Percentiles rank a stretch among this genome's conserved stretches.
Conservation (phyloP, 2,113 vertebrate species). For the Syrrhaptes paradoxus region DNA sequence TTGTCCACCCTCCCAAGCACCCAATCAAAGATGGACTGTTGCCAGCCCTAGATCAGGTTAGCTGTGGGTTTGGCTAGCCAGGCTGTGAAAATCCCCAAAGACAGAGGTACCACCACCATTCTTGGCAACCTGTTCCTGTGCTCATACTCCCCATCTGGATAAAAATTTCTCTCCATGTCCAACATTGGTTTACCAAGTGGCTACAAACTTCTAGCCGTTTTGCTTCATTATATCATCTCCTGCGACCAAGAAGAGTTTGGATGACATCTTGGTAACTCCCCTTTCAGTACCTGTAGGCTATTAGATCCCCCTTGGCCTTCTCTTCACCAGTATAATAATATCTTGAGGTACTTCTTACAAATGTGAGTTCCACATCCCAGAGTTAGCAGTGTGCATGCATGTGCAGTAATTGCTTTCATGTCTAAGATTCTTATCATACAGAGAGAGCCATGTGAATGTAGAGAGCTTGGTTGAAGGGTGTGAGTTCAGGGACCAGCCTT, state of each 20-base stretch:
- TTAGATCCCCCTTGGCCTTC: neutral
- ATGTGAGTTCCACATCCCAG: neutral
- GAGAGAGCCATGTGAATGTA: neutral
- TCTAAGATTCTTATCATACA: neutral
- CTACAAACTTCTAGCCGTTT: neutral
- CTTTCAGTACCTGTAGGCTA: neutral
- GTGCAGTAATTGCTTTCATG: neutral
- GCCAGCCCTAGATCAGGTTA: neutral
- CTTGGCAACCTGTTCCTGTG: neutral
- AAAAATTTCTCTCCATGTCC: neutral
- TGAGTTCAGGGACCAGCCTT: neutral
- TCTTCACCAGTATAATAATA: neutral
- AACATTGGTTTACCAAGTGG: neutral
- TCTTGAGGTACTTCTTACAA: neutral
- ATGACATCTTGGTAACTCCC: neutral
- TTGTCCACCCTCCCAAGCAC: neutral
- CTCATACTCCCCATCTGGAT: neutral
- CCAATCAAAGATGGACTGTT: neutral
- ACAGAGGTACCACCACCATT: neutral
- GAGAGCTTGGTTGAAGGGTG: neutral
- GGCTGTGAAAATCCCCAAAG: neutral
- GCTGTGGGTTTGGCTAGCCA: neutral
- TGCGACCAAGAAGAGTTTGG: neutral
- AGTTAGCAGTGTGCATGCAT: neutral
- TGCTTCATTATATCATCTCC: rapidly evolving